Conservation (phyloP, 2,888 invertebrate genomes). For the Folsomia manolachei region DNA sequence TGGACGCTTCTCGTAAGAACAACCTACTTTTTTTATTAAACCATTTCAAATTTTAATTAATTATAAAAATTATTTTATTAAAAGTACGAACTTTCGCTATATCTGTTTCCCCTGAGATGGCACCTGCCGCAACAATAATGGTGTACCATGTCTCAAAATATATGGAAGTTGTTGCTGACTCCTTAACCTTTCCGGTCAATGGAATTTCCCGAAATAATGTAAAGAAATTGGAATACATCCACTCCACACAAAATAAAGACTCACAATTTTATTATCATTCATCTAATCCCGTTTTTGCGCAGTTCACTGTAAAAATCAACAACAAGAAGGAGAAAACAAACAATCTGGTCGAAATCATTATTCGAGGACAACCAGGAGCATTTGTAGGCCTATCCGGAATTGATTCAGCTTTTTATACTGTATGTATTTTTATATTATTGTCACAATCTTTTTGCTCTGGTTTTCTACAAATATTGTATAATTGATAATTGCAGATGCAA, state of each 20-base stretch:
- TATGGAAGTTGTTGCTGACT: constrained; percentile 85
- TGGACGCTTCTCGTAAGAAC: constrained; percentile 73
- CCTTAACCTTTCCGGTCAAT: constrained; percentile 93
- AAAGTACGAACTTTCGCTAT: too few relatives aligned
- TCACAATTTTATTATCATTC: neutral
- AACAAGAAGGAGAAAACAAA: constrained; percentile 91
- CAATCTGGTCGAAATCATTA: constrained; percentile 87
- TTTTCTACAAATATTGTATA: too few relatives aligned
- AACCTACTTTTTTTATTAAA: too few relatives aligned
- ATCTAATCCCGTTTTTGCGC: constrained; percentile 47
- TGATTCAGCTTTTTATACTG: constrained; percentile 80
- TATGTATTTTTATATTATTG: too few relatives aligned
- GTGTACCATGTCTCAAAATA: constrained; percentile 79
- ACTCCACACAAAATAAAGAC: neutral
- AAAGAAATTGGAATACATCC: constrained; percentile 14
- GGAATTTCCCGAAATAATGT: constrained; percentile 85
- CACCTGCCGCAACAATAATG: constrained; percentile 84
- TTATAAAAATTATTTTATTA: too few relatives aligned
- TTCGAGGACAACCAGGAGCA: constrained; percentile 89
- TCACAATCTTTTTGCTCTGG: too few relatives aligned
- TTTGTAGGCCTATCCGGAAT: constrained; percentile 89
- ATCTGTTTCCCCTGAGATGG: constrained; percentile 85
- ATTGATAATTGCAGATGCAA: too few relatives aligned
- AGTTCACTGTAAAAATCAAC: constrained; percentile 82
- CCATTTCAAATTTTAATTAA: too few relatives aligned